Conservation (phyloP, 2,888 invertebrate genomes). For the Calephelis perditalis region DNA sequence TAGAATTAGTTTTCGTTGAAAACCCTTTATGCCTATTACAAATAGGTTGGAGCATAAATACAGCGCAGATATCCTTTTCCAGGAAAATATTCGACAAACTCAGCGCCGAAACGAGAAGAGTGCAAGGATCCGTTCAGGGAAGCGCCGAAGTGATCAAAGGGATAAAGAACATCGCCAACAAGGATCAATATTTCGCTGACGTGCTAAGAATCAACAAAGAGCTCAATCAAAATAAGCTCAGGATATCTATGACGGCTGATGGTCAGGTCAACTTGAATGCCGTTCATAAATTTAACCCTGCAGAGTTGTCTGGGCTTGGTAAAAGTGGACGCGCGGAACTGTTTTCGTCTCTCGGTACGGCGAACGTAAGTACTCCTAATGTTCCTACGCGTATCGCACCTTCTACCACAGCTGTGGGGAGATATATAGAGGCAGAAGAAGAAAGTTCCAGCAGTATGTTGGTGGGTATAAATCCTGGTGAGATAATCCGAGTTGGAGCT, state of each 20-base stretch:
- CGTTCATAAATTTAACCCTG: conserved; percentile 59
- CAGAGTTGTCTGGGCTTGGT: conserved; percentile 51
- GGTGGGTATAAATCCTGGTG: conserved; percentile 59
- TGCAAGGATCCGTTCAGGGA: conserved; percentile 65
- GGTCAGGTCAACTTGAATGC: conserved; percentile 65
- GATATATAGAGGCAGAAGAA: conserved; percentile 38
- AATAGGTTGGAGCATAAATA: no score
- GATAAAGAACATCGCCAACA: conserved; percentile 69
- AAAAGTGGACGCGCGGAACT: conserved; percentile 50
- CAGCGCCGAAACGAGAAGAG: conserved; percentile 71
- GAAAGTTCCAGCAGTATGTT: conserved; percentile 39
- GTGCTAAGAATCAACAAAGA: conserved; percentile 74
- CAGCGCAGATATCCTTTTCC: conserved; percentile 18
- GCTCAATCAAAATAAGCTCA: conserved; percentile 66
- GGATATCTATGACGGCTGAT: conserved; percentile 67
- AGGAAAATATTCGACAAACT: conserved; percentile 79
- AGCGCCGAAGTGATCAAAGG: conserved; percentile 76
- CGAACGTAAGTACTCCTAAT: conserved; percentile 41
- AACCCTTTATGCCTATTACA: no score
- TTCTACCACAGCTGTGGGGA: conserved; percentile 38
- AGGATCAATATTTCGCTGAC: conserved; percentile 76
- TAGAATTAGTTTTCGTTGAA: no score
- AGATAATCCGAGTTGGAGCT: conserved; percentile 56
- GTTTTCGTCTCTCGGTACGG: conserved; percentile 53
- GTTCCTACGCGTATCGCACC: conserved; percentile 48